Evolutionary conservation across 2,888 invertebrate genomes (phyloP).

Genomic region (Lymantria dispar): DNA sequence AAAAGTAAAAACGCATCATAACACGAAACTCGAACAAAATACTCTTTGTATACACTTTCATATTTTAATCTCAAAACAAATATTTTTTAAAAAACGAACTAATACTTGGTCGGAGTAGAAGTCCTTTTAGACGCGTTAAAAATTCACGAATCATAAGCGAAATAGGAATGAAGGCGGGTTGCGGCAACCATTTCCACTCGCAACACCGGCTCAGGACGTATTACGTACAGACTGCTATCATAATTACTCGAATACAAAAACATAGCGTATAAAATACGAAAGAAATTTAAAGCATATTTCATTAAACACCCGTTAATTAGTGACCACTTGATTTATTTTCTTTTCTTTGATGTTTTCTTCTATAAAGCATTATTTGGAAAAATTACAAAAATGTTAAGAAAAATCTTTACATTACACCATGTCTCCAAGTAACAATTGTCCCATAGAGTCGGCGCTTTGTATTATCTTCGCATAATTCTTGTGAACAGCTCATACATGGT

Average conservation of each 20-base stretch:
- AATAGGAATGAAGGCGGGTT: slow-evolving; percentile 47
- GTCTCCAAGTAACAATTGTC: no score
- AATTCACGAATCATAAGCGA: slow-evolving; percentile 71
- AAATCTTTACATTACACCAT: no score
- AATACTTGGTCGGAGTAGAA: slow-evolving; percentile 37
- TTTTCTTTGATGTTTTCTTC: no score
- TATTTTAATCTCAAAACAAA: slow-evolving; percentile 23
- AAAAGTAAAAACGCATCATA: neutral
- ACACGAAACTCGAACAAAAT: neutral
- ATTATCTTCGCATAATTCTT: no score
- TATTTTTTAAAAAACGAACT: slow-evolving; percentile 35
- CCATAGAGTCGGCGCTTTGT: no score
- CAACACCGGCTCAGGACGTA: slow-evolving; percentile 42
- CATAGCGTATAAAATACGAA: neutral
- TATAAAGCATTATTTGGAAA: no score
- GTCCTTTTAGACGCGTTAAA: slow-evolving; percentile 62
- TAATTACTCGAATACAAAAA: slow-evolving; percentile 18
- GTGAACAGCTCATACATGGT: no score
- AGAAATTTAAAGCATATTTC: neutral
- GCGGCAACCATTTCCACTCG: slow-evolving; percentile 52
- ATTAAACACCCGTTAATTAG: no score
- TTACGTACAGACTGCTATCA: slow-evolving; percentile 28
- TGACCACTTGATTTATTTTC: no score
- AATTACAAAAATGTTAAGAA: no score
- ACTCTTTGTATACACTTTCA: neutral